Conservation (phyloP, 1,140 invertebrate genomes). For the Aphelenchoides fujianensis region DNA sequence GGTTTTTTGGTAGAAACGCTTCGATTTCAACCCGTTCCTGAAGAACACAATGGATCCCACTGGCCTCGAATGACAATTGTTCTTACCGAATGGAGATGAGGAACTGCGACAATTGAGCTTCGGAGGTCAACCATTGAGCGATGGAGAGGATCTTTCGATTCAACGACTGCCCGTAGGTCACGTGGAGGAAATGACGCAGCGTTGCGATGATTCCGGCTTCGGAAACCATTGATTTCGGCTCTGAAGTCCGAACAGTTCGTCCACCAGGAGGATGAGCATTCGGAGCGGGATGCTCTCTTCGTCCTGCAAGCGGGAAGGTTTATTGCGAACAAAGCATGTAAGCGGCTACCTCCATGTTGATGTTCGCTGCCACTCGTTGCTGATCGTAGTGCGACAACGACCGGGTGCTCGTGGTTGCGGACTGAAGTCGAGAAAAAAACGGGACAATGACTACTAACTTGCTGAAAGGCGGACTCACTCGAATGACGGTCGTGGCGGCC, state of each 20-base stretch:
- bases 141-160: conserved; percentile 85
- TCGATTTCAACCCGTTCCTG: background rate
- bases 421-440: conserved; percentile 1
- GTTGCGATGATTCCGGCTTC: conserved; percentile 77
- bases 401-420: conserved; percentile 4
- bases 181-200: conserved; percentile 74
- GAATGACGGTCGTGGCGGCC: conserved; percentile 49
- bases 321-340: background rate
- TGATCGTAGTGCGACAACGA: background rate
- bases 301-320: conserved; percentile 22
- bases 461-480: conserved; percentile 21
- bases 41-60: background rate
- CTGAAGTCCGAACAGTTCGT: conserved; percentile 85
- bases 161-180: conserved; percentile 79
- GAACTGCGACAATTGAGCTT: conserved; percentile 82
- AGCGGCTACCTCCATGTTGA: background rate
- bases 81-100: conserved; percentile 75
- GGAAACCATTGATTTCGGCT: conserved; percentile 81
- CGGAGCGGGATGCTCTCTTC: conserved; percentile 79
- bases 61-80: background rate
- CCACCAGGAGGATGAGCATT: conserved; percentile 79
- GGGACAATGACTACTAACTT: conserved; percentile 2
- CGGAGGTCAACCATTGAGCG: conserved; percentile 81
- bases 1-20: conserved; percentile 19
- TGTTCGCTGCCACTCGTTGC: conserved; percentile 2